These are phyloP conservation scores for Sipunculus nudus DNA, from an alignment of 2,888 invertebrate species.

Conservation along the genomic window DNA sequence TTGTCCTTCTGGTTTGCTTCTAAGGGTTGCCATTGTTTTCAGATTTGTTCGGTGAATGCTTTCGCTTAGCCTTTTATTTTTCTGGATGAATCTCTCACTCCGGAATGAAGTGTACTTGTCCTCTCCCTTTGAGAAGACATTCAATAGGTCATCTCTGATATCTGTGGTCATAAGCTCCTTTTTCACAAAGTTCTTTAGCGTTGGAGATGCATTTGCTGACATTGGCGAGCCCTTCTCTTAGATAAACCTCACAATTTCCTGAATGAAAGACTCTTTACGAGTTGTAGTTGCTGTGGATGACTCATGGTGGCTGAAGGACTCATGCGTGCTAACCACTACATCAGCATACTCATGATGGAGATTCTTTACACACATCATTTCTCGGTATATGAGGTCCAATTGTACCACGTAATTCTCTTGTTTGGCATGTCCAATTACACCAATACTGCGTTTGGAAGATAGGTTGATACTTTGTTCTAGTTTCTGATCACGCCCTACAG, in stretches of 20 bases:
- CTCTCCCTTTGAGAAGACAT: slow-evolving; percentile 8
- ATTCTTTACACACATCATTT: slow-evolving; percentile 16
- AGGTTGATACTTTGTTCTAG: slow-evolving; percentile 12
- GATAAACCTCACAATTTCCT: slow-evolving; percentile 4
- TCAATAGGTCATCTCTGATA: slow-evolving; percentile 2
- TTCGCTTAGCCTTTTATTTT: background rate
- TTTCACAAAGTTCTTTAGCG: slow-evolving; percentile 8
- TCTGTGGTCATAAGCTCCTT: slow-evolving; percentile 3
- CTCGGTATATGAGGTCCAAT: slow-evolving; percentile 16
- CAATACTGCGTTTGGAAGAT: slow-evolving; percentile 7
- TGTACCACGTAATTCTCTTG: slow-evolving; percentile 11
- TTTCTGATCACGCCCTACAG: slow-evolving; percentile 11
- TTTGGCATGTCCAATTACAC: slow-evolving; percentile 13
- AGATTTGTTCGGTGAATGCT: slow-evolving; percentile 10
- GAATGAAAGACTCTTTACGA: slow-evolving; percentile 1
- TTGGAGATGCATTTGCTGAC: background rate
- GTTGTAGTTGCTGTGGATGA: background rate
- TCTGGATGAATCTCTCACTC: background rate
- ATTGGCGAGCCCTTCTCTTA: slow-evolving; percentile 11
- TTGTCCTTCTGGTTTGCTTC: slow-evolving; percentile 3
- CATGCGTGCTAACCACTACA: slow-evolving; percentile 5
- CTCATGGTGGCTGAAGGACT: slow-evolving; percentile 6
- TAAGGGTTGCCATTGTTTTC: slow-evolving; percentile 6
- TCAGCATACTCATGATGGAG: slow-evolving; percentile 4
- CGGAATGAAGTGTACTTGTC: slow-evolving; percentile 1